Evolutionary conservation across 1,140 invertebrate species (phyloP).

Genomic region (Drosophila navojoa): DNA sequence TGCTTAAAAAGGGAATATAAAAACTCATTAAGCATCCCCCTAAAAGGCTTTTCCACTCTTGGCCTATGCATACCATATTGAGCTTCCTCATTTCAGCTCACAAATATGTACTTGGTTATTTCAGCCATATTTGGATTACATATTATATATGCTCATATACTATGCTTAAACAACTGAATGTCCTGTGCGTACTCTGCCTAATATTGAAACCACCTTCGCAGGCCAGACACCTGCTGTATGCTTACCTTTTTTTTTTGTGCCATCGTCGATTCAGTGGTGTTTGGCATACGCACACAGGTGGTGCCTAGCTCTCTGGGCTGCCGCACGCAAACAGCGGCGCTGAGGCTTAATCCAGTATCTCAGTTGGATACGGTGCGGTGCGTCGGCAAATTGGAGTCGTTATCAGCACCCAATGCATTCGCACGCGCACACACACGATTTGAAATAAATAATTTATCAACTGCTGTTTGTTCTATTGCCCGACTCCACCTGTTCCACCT

Average conservation of each 20-base stretch:
- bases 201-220: no score
- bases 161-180: no score
- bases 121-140: no score
- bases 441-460: constrained; percentile 77
- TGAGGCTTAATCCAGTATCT: constrained; percentile 4
- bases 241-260: no score
- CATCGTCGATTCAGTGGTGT: not conserved
- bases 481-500: constrained; percentile 37
- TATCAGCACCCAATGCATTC: constrained; percentile 15
- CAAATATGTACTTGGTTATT: no score
- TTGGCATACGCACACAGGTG: constrained; percentile 11
- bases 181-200: no score
- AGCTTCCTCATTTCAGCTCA: no score
- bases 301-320: not conserved
- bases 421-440: constrained; percentile 33
- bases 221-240: no score
- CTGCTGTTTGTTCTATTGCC: constrained; percentile 39
- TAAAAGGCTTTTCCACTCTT: no score
- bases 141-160: not conserved
- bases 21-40: no score
- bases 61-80: no score
- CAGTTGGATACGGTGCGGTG: not conserved
- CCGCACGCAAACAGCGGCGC: not conserved
- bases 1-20: no score
- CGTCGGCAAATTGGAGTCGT: constrained; percentile 5